A percentile compares a stretch with the other conserved stretches of the same genome.
phyloP scores from a whole-genome alignment of 2,888 invertebrate species.

The Drosophila suboccidentalis region DNA sequence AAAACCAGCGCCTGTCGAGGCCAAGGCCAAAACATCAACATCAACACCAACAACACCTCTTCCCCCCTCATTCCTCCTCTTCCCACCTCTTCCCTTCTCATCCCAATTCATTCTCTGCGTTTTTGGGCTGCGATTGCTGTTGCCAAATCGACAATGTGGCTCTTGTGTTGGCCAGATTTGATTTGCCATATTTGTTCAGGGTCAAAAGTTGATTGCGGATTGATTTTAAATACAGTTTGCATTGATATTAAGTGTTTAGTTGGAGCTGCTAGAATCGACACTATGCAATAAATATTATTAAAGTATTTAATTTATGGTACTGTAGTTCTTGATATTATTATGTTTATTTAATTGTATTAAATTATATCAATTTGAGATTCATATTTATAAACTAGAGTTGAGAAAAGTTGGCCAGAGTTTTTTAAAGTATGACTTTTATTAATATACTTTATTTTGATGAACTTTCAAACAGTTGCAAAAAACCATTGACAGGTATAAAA shows the following conservation, averaged over 20 bases:
- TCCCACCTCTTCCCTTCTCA: background rate
- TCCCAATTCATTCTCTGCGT: background rate
- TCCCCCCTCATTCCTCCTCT: background rate
- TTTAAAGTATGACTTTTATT: no score
- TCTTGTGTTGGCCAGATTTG: conserved; percentile 31
- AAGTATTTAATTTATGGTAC: no score
- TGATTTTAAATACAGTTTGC: conserved; percentile 5
- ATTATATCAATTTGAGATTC: no score
- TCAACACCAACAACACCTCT: conserved; percentile 6
- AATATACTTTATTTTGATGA: no score
- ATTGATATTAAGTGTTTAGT: background rate
- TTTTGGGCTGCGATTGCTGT: conserved; percentile 18
- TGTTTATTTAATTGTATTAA: no score
- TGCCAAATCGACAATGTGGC: conserved; percentile 39
- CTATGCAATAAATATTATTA: background rate
- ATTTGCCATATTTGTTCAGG: conserved; percentile 34
- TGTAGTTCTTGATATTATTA: no score
- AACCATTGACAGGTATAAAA: no score
- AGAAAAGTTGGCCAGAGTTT: no score
- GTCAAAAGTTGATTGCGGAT: conserved; percentile 3
- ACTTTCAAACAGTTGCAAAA: no score
- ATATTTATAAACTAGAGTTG: no score
- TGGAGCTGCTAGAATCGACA: background rate
- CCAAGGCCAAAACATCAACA: conserved; percentile 38
- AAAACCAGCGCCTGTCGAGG: conserved; percentile 20